These are phyloP conservation scores for Seladonia tumulorum DNA, from an alignment of 2,888 invertebrate genomes.

Conservation along the genomic window DNA sequence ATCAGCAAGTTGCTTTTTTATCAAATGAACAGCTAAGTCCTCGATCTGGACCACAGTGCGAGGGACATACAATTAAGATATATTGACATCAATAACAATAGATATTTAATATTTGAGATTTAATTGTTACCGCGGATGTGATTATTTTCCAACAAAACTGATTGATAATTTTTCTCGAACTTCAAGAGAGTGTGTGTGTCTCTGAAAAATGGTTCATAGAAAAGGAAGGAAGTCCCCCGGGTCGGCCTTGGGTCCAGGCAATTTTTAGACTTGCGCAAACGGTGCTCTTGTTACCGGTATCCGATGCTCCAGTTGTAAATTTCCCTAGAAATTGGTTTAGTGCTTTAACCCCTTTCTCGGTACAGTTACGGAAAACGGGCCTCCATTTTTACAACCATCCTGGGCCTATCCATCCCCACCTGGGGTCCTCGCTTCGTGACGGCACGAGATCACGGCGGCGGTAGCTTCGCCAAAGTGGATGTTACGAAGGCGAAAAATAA, in stretches of 20 bases:
- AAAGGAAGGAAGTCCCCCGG: not conserved
- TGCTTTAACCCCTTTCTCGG: conserved; percentile 76
- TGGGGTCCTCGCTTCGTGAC: not conserved
- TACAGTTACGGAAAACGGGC: conserved; percentile 77
- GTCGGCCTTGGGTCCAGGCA: not conserved
- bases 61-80: no score
- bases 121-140: not conserved
- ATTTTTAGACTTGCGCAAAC: conserved; percentile 74
- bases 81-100: no score
- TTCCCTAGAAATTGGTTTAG: conserved; percentile 75
- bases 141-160: not conserved
- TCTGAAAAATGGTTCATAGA: not conserved
- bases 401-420: not conserved
- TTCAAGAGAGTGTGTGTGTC: not conserved
- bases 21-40: no score
- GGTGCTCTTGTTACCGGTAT: conserved; percentile 43
- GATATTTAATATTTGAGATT: no score
- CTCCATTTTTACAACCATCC: conserved; percentile 59
- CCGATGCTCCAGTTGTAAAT: conserved; percentile 77
- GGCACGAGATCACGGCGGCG: not conserved
- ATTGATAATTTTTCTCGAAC: not conserved
- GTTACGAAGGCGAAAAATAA: conserved; percentile 71
- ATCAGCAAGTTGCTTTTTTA: no score
- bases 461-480: not conserved
- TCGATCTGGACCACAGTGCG: no score